A percentile compares a stretch with the other conserved stretches of the same genome.
Conservation (phyloP, 2,113 vertebrate genomes). For the Carollia perspicillata region DNA sequence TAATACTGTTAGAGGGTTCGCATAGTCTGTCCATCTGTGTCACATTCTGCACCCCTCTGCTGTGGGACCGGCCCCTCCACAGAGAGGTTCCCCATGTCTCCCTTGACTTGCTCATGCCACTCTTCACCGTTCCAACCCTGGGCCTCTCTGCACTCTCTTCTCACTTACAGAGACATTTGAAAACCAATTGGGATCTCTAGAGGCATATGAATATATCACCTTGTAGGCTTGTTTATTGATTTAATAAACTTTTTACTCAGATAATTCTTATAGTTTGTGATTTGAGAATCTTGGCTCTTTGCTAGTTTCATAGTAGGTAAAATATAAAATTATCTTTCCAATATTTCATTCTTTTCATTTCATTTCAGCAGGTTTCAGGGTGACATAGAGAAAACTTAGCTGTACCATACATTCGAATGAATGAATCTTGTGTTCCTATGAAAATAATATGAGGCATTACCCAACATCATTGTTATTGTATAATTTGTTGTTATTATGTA, state of each 20-base stretch:
- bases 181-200: neutral
- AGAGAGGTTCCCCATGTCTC: neutral
- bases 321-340: neutral
- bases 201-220: neutral
- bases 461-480: neutral
- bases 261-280: neutral
- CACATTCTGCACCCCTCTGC: neutral
- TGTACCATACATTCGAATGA: neutral
- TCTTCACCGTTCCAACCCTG: fast-evolving
- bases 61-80: neutral
- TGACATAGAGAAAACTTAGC: neutral
- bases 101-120: neutral
- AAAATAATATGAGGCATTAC: neutral
- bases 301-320: neutral
- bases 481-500: neutral
- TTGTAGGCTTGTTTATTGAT: neutral
- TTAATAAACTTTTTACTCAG: neutral
- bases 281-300: slow-evolving; percentile 14
- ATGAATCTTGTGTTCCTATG: neutral
- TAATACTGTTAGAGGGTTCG: neutral
- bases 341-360: neutral
- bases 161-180: neutral
- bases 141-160: neutral
- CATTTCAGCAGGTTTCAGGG: neutral
- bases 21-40: fast-evolving